Conservation (phyloP, 2,888 invertebrate genomes). For the Anorthoa munda region DNA sequence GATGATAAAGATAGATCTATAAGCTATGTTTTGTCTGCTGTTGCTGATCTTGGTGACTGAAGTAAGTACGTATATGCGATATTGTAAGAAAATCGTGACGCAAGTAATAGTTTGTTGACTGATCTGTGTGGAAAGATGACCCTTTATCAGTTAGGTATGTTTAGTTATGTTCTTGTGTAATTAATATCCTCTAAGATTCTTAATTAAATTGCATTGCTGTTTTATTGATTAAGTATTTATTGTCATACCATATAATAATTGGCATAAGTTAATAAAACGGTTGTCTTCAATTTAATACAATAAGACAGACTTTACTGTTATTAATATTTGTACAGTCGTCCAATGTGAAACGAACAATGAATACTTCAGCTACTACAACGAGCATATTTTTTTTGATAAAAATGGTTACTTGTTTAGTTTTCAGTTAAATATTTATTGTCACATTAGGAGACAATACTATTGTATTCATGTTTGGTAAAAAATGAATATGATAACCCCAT, state of each 20-base stretch:
- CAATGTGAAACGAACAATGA: not conserved
- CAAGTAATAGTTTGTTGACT: not conserved
- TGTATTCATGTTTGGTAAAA: not conserved
- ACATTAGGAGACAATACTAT: not conserved
- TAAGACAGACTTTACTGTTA: not conserved
- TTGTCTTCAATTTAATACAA: too few species aligned
- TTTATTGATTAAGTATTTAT: too few species aligned
- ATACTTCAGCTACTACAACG: too few species aligned
- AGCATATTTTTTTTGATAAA: not conserved
- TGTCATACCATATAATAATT: too few species aligned
- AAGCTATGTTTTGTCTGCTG: not conserved
- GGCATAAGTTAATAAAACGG: too few species aligned
- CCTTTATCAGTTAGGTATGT: not conserved
- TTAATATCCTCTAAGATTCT: not conserved
- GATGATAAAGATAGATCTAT: too few species aligned
- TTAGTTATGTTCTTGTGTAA: not conserved
- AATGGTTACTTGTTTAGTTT: slow-evolving; percentile 1
- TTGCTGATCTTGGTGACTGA: too few species aligned
- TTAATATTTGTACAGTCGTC: not conserved
- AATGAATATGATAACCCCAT: not conserved
- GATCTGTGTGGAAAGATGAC: slow-evolving; percentile 5
- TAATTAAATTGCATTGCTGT: not conserved
- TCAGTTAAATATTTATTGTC: not conserved
- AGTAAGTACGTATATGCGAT: not conserved
- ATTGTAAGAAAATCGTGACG: not conserved